phyloP scores from a whole-genome alignment of 1,140 invertebrate species.

The Papilio glaucus region DNA sequence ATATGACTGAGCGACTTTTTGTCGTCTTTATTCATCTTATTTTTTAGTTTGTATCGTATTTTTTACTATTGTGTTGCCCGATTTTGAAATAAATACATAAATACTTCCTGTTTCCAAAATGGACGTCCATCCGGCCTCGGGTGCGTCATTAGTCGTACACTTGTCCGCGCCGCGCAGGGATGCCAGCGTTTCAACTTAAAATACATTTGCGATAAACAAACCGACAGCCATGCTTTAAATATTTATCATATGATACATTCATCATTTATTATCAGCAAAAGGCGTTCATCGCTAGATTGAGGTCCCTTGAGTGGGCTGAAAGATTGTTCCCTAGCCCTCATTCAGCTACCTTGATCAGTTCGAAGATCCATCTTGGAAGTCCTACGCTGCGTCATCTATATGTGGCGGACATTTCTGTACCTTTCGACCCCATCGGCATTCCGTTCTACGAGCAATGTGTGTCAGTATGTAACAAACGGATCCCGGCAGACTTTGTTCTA shows the following conservation, averaged over 20 bases:
- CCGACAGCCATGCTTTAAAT: neutral
- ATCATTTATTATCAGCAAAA: neutral
- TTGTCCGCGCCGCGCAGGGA: constrained; percentile 26
- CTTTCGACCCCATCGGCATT: too few species aligned
- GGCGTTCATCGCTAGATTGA: too few species aligned
- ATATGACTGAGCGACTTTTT: neutral
- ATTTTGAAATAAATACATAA: constrained; percentile 35
- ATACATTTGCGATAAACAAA: constrained; percentile 24
- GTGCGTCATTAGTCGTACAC: constrained; percentile 37
- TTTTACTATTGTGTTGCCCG: constrained; percentile 31
- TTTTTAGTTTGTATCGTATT: constrained; percentile 6
- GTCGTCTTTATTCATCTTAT: neutral
- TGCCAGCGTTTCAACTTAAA: constrained; percentile 17
- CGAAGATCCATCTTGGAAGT: too few species aligned
- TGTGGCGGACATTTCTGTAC: too few species aligned
- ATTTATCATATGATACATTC: neutral
- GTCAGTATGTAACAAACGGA: too few species aligned
- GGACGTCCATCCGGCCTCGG: constrained; percentile 40
- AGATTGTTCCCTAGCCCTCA: too few species aligned
- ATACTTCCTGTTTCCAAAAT: constrained; percentile 45
- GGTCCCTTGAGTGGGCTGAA: too few species aligned
- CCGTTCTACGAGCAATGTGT: too few species aligned
- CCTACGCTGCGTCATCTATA: too few species aligned
- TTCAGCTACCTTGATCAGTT: too few species aligned
- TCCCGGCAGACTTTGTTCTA: too few species aligned